phyloP scores from a whole-genome alignment of 2,888 invertebrate genomes.

The Cyclophora albipunctata region DNA sequence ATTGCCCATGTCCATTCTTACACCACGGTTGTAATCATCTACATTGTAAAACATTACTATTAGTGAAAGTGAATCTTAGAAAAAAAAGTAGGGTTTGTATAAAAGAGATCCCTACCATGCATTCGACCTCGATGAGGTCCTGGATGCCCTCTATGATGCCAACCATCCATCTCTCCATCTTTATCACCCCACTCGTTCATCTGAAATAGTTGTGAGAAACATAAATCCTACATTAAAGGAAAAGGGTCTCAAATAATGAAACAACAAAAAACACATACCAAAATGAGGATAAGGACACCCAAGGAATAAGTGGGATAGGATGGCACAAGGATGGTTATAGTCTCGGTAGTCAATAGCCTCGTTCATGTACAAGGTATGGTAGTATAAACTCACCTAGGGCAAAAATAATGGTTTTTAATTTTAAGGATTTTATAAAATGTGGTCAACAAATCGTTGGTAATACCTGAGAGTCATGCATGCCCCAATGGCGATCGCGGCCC shows the following conservation, averaged over 20 bases:
- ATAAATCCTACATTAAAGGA: constrained; percentile 5
- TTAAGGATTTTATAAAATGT: background rate
- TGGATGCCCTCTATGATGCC: constrained; percentile 69
- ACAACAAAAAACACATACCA: constrained; percentile 48
- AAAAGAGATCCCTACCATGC: constrained; percentile 37
- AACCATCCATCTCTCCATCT: constrained; percentile 62
- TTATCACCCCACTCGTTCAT: constrained; percentile 72
- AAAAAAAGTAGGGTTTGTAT: too few species aligned
- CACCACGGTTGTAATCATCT: constrained; percentile 64
- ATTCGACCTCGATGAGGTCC: constrained; percentile 67
- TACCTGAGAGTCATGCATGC: constrained; percentile 66
- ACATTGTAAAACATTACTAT: background rate
- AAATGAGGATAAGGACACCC: constrained; percentile 67
- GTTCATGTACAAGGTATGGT: constrained; percentile 52
- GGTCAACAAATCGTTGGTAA: background rate
- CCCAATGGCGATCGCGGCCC: constrained; percentile 68
- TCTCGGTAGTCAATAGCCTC: constrained; percentile 62
- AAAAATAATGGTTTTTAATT: constrained; percentile 22
- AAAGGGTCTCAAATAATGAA: background rate
- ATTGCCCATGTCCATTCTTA: constrained; percentile 57
- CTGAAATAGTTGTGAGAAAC: constrained; percentile 28
- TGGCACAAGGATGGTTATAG: constrained; percentile 51
- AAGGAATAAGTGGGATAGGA: constrained; percentile 70
- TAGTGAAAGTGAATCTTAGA: too few species aligned
- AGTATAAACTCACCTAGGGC: constrained; percentile 57